Base-by-base conservation (phyloP, 23 tunicate genomes). In the Phallusia fumigata region DNA sequence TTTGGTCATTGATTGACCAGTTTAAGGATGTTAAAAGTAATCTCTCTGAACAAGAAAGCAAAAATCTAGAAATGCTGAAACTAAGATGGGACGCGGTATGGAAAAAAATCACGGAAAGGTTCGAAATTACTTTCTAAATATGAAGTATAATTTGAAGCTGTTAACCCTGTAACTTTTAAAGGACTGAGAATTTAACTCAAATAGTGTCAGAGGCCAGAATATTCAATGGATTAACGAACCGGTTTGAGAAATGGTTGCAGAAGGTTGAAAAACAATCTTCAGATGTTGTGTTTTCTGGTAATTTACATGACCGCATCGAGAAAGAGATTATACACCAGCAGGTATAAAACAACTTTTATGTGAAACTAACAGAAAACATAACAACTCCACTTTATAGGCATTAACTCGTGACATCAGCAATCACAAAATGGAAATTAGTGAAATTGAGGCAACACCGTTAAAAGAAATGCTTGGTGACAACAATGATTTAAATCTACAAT, bases 401-500 rank as follows among this genome's bases (percentile, higher is more conserved):
- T 35, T 87, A 49, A 30, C 49, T 53, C 64, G 73, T 19, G 90
- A 87, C 33, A 81, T 87, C 52, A 51, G 0, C 0, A 76, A 81
- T 31, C 90, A 80, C 47, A 33, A 81, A 58, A 36, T 35, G 16
- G 85, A 81, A 16, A 30, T 80, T 8, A 31, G 18, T 22, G 84
- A 81, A 49, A 87, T 87, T 30, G 32, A 36, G 19, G 75, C 32
- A 28, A 87, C 90, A 31, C 90, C 90, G 0, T 52, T 87, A 12
- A 32, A 49, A 22, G 52, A 44, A 22, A 58, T 58, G 69, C 76
- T 58, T 35, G 72, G 77, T 34, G 31, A 31, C 36, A 40, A 53
- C n/a, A 58, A 80, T n/a, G 74, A 64, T 35, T 65, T 47, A 12
- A 33, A 80, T 18, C 73, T 74, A 13, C 40, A 30, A 15, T 84